Evolutionary conservation across 2,888 invertebrate species (phyloP).

Genomic region (Hymenopus coronatus): DNA sequence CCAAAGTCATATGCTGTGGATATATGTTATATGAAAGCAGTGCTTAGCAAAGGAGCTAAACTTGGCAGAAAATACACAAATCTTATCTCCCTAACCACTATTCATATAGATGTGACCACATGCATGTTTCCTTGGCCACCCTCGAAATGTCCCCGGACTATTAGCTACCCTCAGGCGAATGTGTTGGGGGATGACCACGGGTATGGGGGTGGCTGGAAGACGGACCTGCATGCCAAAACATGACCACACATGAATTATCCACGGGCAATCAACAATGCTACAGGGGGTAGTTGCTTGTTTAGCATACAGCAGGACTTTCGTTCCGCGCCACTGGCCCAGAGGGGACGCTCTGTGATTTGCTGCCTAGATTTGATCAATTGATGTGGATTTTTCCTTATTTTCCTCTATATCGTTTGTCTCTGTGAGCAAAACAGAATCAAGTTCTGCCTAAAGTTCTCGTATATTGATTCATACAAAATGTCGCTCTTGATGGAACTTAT

Average conservation of each 20-base stretch:
- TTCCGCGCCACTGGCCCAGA: neutral
- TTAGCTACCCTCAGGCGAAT: neutral
- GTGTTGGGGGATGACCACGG: neutral
- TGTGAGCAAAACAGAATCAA: neutral
- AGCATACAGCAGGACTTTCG: constrained; percentile 22
- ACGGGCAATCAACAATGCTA: constrained; percentile 17
- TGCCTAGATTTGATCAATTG: constrained; percentile 16
- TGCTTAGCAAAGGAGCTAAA: neutral
- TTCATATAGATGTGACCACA: neutral
- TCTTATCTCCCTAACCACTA: neutral
- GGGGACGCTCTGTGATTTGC: constrained; percentile 37
- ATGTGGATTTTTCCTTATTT: constrained; percentile 19
- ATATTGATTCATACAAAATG: neutral
- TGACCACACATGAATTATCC: constrained; percentile 25
- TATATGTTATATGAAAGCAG: neutral
- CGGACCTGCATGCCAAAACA: constrained; percentile 29
- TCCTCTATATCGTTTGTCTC: neutral
- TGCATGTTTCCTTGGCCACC: neutral
- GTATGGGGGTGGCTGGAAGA: neutral
- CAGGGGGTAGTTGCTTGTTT: constrained; percentile 21
- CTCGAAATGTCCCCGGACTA: neutral
- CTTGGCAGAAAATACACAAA: neutral
- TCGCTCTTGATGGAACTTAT: no score
- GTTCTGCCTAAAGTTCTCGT: neutral
- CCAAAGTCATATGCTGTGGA: neutral